Base-by-base conservation (phyloP, 2,888 invertebrate species). In the Megalurothrips usitatus region DNA sequence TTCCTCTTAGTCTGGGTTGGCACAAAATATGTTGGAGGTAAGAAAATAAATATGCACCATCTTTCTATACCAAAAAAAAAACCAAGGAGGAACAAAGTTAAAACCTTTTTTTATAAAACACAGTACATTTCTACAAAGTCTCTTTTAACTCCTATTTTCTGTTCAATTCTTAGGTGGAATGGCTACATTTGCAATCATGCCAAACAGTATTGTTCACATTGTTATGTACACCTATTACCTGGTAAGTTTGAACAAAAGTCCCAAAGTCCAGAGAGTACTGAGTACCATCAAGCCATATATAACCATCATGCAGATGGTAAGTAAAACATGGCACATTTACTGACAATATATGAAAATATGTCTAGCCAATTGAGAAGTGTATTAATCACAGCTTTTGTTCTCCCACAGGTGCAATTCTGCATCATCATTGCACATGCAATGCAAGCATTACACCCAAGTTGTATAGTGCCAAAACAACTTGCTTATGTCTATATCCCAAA, bases 211-310 rank as follows among this genome's bases (percentile, higher is more conserved):
- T 0, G 90, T 94, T 1, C 94, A 94, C 84, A 89, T 93, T 6
- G 86, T 94, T n/a, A 94, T 94, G 94, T 94, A 94, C 86, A 88
- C 89, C 10, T 94, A 94, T 87, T 94, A 94, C 86, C 88, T 93
- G 17, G 85, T 92, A 0, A 88, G 92, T 0, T 91, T 92, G 81
- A 89, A 92, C 82, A 92, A 92, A 83, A 80, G 81, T 47, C 90
- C 91, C 9, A 84, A 85, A 75, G 86, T 91, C 83, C 90, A 92
- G 85, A 89, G 87, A 34, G 87, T 86, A 82, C 87, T 93, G 75
- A 86, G 86, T 81, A 90, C 89, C 82, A 89, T 92, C 86, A 94
- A 94, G 85, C 87, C 87, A 79, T 88, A 87, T 85, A 83, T 90
- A 79, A 90, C 90, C 17, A 86, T 88, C 82, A 85, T 92, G 84